These are phyloP conservation scores for Mus minutoides DNA, from an alignment of 2,797 vertebrate genomes.

Conservation along the genomic window DNA sequence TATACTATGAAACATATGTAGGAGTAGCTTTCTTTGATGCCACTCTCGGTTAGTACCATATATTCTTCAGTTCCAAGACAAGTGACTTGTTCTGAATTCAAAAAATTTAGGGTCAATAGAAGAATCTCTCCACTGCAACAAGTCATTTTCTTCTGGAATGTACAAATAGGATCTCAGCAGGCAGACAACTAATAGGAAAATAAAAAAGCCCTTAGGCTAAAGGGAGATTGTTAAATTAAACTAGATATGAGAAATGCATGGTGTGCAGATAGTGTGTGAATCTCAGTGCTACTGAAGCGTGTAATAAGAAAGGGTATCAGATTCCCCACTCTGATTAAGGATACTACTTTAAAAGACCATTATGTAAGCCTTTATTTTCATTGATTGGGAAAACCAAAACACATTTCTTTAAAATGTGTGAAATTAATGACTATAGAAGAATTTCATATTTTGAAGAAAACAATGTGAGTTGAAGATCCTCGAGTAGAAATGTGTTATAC, in stretches of 20 bases:
- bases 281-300: slow-evolving; percentile 6
- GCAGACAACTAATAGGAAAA: not conserved
- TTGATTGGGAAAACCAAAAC: not conserved
- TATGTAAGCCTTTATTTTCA: not conserved
- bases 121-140: not conserved
- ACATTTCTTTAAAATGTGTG: slow-evolving; percentile 13
- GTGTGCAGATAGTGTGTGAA: not conserved
- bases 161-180: slow-evolving; percentile 22
- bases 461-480: not conserved
- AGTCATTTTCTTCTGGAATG: slow-evolving; percentile 48
- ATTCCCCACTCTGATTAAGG: slow-evolving; percentile 2
- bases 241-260: not conserved
- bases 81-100: not conserved
- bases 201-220: not conserved
- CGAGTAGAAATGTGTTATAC: not conserved
- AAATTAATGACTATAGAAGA: not conserved
- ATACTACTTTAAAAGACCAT: not conserved
- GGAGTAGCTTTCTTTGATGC: not conserved
- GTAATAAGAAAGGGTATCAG: not conserved
- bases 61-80: not conserved
- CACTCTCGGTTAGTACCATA: no score
- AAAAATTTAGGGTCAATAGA: slow-evolving; percentile 24
- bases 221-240: slow-evolving; percentile 52
- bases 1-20: not conserved
- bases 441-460: not conserved